These are phyloP conservation scores for Acronicta psi DNA, from an alignment of 2,888 invertebrate species.

Conservation along the genomic window DNA sequence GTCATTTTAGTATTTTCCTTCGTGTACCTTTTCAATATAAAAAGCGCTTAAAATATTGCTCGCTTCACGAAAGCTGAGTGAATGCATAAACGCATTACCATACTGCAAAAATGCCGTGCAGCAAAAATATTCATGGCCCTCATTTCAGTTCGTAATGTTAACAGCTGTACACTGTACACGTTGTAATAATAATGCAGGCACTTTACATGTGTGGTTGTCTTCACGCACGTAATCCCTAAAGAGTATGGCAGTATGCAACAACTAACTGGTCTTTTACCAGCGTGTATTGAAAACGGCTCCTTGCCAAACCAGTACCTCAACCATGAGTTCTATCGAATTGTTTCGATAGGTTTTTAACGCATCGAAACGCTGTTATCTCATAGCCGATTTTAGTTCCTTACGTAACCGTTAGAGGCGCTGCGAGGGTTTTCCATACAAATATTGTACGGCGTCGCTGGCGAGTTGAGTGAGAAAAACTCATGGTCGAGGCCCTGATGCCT, in stretches of 20 bases:
- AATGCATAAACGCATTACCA: slow-evolving; percentile 47
- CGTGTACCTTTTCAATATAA: neutral
- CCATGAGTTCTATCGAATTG: no score
- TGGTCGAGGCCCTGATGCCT: no score
- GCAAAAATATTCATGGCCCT: slow-evolving; percentile 30
- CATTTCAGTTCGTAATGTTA: slow-evolving; percentile 15
- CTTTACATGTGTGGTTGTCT: neutral
- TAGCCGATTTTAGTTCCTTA: no score
- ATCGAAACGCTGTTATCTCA: no score
- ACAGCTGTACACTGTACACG: slow-evolving; percentile 44
- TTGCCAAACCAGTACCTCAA: no score
- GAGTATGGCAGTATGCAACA: neutral
- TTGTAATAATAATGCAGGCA: slow-evolving; percentile 22
- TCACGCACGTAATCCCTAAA: neutral
- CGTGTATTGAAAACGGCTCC: no score
- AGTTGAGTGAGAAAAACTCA: no score
- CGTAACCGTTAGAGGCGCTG: no score
- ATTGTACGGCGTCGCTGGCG: no score
- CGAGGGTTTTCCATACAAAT: no score
- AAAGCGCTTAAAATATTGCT: slow-evolving; percentile 10
- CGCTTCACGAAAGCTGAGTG: slow-evolving; percentile 11
- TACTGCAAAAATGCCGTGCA: slow-evolving; percentile 37
- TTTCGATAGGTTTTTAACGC: no score
- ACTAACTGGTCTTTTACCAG: no score
- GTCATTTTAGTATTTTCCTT: neutral